Evolutionary conservation across 2,888 invertebrate genomes (phyloP).

Genomic region (Sycophila texana): DNA sequence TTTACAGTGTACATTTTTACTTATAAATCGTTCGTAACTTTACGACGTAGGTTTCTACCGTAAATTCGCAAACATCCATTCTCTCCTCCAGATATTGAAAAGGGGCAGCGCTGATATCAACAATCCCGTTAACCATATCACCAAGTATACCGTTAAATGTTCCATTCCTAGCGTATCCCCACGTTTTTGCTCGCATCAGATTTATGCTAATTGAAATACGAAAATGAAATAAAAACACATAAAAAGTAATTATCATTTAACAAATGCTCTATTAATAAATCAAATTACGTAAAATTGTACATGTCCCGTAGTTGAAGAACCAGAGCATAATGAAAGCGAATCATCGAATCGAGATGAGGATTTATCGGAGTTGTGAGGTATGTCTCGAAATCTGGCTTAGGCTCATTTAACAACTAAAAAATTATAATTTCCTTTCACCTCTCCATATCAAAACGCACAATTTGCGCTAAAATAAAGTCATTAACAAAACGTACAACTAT

Average conservation of each 20-base stretch:
- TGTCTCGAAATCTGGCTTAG: constrained; percentile 62
- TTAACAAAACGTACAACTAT: constrained; percentile 58
- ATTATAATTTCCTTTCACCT: background rate
- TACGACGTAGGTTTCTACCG: constrained; percentile 80
- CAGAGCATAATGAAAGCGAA: constrained; percentile 80
- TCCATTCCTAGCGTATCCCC: constrained; percentile 67
- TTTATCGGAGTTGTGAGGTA: constrained; percentile 77
- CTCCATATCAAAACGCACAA: background rate
- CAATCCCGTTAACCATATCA: constrained; percentile 68
- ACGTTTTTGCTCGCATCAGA: constrained; percentile 61
- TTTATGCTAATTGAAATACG: constrained; percentile 59
- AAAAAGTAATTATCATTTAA: background rate
- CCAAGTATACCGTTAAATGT: constrained; percentile 66
- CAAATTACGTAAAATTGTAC: constrained; percentile 81
- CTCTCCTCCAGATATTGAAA: constrained; percentile 81
- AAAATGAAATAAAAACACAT: background rate
- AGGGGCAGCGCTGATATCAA: constrained; percentile 83
- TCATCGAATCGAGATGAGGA: constrained; percentile 80
- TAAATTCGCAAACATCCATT: constrained; percentile 78
- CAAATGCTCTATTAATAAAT: background rate
- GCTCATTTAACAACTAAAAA: constrained; percentile 59
- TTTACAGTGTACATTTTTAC: background rate
- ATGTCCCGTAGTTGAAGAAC: constrained; percentile 80
- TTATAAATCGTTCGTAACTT: constrained; percentile 73
- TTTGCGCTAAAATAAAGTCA: background rate